phyloP scores from a whole-genome alignment of 2,113 vertebrate genomes.

The Eira barbara region DNA sequence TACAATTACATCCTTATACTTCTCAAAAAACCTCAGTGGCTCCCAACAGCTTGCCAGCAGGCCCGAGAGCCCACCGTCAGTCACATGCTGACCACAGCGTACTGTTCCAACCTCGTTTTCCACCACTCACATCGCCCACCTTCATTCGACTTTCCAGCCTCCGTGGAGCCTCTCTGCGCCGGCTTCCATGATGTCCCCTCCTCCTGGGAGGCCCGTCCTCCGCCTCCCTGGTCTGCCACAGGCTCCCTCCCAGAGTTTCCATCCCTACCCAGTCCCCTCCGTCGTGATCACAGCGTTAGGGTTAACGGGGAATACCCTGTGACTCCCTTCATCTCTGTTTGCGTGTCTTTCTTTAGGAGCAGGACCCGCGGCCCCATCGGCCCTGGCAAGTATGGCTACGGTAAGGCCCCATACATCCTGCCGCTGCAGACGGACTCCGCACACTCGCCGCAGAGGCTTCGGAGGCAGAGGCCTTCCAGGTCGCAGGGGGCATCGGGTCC shows the following conservation, averaged over 20 bases:
- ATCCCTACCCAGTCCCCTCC: not conserved
- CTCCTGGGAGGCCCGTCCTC: not conserved
- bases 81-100: not conserved
- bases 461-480: slow-evolving; percentile 76
- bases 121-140: not conserved
- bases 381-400: slow-evolving; percentile 94
- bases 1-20: not conserved
- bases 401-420: slow-evolving; percentile 88
- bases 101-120: not conserved
- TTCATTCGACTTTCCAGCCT: too few relatives aligned
- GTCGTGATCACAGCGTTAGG: not conserved
- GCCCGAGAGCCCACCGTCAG: not conserved
- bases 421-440: slow-evolving; percentile 86
- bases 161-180: not conserved
- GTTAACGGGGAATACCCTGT: not conserved
- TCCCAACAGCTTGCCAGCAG: not conserved
- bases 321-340: not conserved
- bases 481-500: slow-evolving; percentile 46
- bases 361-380: slow-evolving; percentile 82
- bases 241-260: not conserved
- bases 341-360: slow-evolving; percentile 81
- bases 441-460: slow-evolving; percentile 72
- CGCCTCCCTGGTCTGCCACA: not conserved
- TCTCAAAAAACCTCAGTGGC: not conserved
- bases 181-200: not conserved